Conservation (phyloP, 37 sponge, comb jelly and placozoan species). For the Petrosia ficiformis region DNA sequence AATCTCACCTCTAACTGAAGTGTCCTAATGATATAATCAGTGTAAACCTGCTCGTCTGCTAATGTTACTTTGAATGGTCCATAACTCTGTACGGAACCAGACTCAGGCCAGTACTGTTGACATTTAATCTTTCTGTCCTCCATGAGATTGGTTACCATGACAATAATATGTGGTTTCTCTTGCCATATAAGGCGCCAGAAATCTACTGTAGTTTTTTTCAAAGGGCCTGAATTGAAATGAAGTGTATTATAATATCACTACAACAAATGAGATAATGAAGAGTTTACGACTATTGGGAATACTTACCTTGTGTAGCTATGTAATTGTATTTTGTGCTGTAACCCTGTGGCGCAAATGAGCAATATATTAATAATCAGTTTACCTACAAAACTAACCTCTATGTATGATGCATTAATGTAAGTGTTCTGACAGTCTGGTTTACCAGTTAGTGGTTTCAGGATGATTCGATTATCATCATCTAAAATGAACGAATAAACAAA, state of each 20-base stretch:
- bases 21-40: neutral
- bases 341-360: slow-evolving; percentile 35
- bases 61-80: neutral
- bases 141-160: slow-evolving; percentile 28
- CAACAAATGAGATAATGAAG: no score
- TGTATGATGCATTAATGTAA: neutral
- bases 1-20: neutral
- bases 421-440: slow-evolving; percentile 3
- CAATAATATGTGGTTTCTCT: slow-evolving; percentile 51
- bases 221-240: no score
- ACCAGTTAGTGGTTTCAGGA: slow-evolving; percentile 25
- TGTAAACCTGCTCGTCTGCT: neutral
- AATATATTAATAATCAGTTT: neutral
- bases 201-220: slow-evolving; percentile 46
- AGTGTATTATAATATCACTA: no score
- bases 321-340: slow-evolving; percentile 38
- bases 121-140: slow-evolving; percentile 29
- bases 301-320: slow-evolving; percentile 83
- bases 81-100: neutral
- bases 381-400: neutral
- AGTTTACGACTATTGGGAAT: no score
- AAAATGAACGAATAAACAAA: neutral
- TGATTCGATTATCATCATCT: slow-evolving; percentile 38
- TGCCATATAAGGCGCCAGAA: slow-evolving; percentile 79
- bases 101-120: slow-evolving; percentile 67